Evolutionary conservation across 2,113 vertebrate genomes (phyloP).

Genomic region (Heloderma charlesbogerti): DNA sequence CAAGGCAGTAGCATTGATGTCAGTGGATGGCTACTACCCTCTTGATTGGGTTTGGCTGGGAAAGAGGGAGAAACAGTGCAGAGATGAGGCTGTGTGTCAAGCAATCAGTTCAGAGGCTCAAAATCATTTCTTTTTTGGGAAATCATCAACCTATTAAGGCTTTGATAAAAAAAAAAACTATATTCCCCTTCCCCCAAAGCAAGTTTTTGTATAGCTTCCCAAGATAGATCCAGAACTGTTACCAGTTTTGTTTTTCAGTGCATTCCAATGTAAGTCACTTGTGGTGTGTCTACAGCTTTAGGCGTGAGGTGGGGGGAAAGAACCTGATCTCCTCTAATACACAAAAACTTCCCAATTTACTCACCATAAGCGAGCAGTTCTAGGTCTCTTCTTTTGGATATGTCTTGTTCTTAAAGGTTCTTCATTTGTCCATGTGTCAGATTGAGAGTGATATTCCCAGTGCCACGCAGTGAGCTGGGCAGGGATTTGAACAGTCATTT

Average conservation of each 20-base stretch:
- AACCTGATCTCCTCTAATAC: background rate
- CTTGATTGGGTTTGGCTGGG: background rate
- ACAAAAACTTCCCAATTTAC: background rate
- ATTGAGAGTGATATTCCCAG: no score
- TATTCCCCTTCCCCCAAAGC: background rate
- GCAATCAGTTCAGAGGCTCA: no score
- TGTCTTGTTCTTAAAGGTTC: background rate
- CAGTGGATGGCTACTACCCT: background rate
- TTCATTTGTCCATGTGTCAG: background rate
- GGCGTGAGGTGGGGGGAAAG: background rate
- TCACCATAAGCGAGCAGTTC: no score
- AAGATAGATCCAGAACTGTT: background rate
- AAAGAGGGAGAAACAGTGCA: background rate
- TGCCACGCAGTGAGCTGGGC: background rate
- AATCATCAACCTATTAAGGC: background rate
- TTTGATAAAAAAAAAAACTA: background rate
- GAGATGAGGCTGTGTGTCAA: fast-evolving
- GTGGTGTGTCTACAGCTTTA: background rate
- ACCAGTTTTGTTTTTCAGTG: background rate
- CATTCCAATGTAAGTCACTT: background rate
- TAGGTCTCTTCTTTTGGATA: background rate
- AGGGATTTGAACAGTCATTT: background rate
- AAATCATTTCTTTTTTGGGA: background rate
- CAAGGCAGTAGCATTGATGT: background rate
- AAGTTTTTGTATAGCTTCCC: background rate